These are phyloP conservation scores for Xylota segnis DNA, from an alignment of 2,888 invertebrate species.

Conservation along the genomic window DNA sequence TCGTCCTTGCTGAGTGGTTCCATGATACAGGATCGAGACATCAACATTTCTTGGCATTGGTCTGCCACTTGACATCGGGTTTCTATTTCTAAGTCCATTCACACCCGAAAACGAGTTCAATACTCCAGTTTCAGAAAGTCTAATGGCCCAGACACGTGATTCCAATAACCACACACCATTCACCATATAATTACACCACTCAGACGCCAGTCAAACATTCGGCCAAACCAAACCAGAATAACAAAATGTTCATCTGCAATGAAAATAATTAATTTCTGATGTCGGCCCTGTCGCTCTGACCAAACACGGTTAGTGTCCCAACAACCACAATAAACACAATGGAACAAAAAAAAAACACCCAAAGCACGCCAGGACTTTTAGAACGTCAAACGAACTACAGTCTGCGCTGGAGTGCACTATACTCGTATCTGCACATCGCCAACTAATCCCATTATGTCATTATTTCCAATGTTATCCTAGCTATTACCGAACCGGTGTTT, in stretches of 20 bases:
- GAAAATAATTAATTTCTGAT: constrained; percentile 2
- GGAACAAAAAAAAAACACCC: constrained; percentile 1
- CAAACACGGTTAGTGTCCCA: neutral
- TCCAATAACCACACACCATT: neutral
- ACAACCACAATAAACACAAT: constrained; percentile 10
- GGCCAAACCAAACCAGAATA: neutral
- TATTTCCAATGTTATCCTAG: constrained; percentile 21
- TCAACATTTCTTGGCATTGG: too few relatives aligned
- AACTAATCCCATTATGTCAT: constrained; percentile 21
- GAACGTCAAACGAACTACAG: neutral
- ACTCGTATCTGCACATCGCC: neutral
- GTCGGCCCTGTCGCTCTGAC: neutral
- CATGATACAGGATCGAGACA: too few relatives aligned
- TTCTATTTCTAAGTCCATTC: too few relatives aligned
- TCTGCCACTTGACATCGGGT: too few relatives aligned
- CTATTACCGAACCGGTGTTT: constrained; percentile 12
- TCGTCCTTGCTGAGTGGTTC: too few relatives aligned
- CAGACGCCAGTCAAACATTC: neutral
- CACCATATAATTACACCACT: neutral
- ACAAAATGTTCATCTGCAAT: neutral
- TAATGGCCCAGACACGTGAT: neutral
- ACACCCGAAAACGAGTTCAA: too few relatives aligned
- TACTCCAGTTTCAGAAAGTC: too few relatives aligned
- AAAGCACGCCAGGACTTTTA: neutral
- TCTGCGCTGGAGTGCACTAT: constrained; percentile 1